Percentiles rank a stretch among this genome's conserved stretches.
Evolutionary conservation across 2,888 invertebrate genomes (phyloP).

Genomic region (Periphyllus acericola): DNA sequence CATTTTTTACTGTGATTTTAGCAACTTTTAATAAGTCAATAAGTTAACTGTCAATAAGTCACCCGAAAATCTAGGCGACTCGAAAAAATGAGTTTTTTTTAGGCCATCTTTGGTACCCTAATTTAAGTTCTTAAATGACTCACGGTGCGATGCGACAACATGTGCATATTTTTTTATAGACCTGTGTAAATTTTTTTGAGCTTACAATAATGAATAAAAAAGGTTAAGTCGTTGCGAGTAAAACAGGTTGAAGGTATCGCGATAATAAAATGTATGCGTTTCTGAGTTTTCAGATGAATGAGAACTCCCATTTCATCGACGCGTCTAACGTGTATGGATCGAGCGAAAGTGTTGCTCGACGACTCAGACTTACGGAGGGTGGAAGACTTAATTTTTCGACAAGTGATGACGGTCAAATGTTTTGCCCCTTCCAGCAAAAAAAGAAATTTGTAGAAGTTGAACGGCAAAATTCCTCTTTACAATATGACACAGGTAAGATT

Average conservation of each 20-base stretch:
- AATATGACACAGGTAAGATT: constrained; percentile 43
- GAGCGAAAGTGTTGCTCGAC: constrained; percentile 56
- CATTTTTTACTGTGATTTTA: background rate
- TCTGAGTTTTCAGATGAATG: constrained; percentile 63
- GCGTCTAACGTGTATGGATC: constrained; percentile 65
- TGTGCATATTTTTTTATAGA: no score
- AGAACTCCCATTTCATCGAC: constrained; percentile 65
- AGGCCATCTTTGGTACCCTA: no score
- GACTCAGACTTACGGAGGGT: constrained; percentile 4
- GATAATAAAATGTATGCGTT: no score
- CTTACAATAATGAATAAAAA: background rate
- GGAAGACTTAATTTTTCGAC: constrained; percentile 11
- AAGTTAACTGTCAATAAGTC: no score
- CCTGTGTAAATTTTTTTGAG: no score
- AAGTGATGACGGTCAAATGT: constrained; percentile 12
- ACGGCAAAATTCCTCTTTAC: background rate
- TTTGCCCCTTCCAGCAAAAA: constrained; percentile 15
- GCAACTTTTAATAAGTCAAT: no score
- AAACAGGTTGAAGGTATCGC: no score
- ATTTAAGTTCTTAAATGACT: no score
- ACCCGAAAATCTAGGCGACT: no score
- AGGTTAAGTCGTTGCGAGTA: no score
- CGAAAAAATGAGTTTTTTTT: no score
- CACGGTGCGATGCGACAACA: no score
- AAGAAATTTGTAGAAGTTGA: background rate